A percentile compares a stretch with the other conserved stretches of the same genome.
Conservation (phyloP, 2,888 invertebrate species). For the Entomobrya proxima region DNA sequence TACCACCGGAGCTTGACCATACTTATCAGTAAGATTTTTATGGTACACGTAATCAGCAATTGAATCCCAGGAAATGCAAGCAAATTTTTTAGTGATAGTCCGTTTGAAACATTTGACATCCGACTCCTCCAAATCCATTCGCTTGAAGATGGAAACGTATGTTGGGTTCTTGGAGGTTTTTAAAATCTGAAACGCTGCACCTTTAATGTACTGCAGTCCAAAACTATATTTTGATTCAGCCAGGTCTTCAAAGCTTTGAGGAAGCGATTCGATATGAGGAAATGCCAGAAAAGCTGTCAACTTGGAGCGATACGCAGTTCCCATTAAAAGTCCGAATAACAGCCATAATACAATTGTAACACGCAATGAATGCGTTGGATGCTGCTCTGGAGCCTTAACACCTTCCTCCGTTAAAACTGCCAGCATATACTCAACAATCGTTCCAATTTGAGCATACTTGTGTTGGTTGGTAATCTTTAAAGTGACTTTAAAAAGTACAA, state of each 20-base stretch:
- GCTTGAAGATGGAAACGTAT: slow-evolving; percentile 66
- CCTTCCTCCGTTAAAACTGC: slow-evolving; percentile 67
- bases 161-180: slow-evolving; percentile 71
- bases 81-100: slow-evolving; percentile 55
- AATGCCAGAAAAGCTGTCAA: slow-evolving; percentile 70
- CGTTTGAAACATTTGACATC: slow-evolving; percentile 68
- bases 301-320: slow-evolving; percentile 68
- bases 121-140: slow-evolving; percentile 71
- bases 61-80: slow-evolving; percentile 73
- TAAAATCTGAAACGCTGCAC: slow-evolving; percentile 71
- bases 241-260: slow-evolving; percentile 70
- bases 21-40: slow-evolving; percentile 68
- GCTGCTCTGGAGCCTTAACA: slow-evolving; percentile 36
- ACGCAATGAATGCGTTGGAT: slow-evolving; percentile 40
- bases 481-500: slow-evolving; percentile 30
- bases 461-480: slow-evolving; percentile 11
- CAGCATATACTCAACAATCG: slow-evolving; percentile 59
- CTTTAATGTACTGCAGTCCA: slow-evolving; percentile 70
- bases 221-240: slow-evolving; percentile 59
- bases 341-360: slow-evolving; percentile 63
- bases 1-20: slow-evolving; percentile 64
- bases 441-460: not conserved
- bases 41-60: slow-evolving; percentile 70
- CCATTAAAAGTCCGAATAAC: slow-evolving; percentile 61
- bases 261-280: slow-evolving; percentile 64